Percentiles rank a stretch among this genome's conserved stretches.
Evolutionary conservation across 2,888 invertebrate genomes (phyloP).

Genomic region (Orthonevra nobilis): DNA sequence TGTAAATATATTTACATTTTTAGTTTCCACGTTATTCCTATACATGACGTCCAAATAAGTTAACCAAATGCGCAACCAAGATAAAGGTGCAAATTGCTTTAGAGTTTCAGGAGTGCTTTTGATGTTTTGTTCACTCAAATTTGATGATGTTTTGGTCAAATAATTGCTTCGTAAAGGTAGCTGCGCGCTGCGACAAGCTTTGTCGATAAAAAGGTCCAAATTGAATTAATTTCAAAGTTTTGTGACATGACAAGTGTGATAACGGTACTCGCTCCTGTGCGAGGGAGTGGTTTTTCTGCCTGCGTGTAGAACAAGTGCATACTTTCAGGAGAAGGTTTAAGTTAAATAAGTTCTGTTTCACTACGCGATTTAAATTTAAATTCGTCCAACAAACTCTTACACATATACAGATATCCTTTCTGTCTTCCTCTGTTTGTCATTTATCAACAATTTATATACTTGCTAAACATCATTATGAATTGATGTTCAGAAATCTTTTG

Average conservation of each 20-base stretch:
- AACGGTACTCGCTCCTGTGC: too few species aligned
- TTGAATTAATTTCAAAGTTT: neutral
- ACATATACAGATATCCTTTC: too few species aligned
- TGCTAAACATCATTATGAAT: too few species aligned
- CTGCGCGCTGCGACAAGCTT: neutral
- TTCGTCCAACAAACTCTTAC: too few species aligned
- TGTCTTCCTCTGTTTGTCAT: too few species aligned
- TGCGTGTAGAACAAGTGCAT: too few species aligned
- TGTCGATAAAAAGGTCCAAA: neutral
- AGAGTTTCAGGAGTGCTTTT: neutral
- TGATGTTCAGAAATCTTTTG: too few species aligned
- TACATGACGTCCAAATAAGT: constrained; percentile 52
- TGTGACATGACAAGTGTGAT: constrained; percentile 28
- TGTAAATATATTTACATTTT: constrained; percentile 25
- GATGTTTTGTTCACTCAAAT: neutral
- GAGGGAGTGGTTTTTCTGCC: too few species aligned
- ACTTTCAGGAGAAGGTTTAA: constrained; percentile 12
- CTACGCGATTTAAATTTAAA: too few species aligned
- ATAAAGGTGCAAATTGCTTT: neutral
- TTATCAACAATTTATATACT: too few species aligned
- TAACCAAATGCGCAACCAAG: neutral
- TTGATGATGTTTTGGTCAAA: too few species aligned
- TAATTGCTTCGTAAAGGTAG: neutral
- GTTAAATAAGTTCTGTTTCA: neutral
- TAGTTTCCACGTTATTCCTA: constrained; percentile 46